These are phyloP conservation scores for Crocodylus rhombifer DNA, from an alignment of 2,797 vertebrate species.

Conservation along the genomic window DNA sequence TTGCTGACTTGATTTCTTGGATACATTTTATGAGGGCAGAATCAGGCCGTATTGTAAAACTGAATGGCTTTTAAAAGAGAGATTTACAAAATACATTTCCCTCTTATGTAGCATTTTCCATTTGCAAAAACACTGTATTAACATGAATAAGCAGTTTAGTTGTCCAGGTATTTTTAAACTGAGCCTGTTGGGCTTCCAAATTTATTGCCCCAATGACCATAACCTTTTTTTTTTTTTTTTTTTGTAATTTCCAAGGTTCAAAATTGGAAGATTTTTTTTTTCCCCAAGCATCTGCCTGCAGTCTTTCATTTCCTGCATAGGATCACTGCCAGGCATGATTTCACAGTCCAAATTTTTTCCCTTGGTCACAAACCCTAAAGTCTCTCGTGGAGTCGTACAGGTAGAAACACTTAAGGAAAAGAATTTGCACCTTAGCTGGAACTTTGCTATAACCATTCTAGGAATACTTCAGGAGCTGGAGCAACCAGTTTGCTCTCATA, in stretches of 20 bases:
- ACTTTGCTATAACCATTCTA: background rate
- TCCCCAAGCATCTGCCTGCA: accelerated
- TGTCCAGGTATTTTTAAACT: background rate
- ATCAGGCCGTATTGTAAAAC: background rate
- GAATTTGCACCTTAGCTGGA: background rate
- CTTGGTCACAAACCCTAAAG: background rate
- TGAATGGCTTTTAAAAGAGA: background rate
- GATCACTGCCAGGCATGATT: background rate
- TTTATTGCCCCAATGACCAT: background rate
- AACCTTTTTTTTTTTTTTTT: background rate
- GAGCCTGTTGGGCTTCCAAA: background rate
- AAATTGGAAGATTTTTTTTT: background rate
- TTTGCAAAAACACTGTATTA: background rate
- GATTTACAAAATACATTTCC: background rate
- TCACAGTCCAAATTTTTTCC: background rate
- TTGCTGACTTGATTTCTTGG: background rate
- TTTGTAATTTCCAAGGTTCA: background rate
- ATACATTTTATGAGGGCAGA: background rate
- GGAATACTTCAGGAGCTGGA: accelerated
- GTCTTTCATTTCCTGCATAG: background rate
- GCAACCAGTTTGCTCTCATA: background rate
- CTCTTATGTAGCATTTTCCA: background rate
- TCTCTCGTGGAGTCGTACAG: background rate
- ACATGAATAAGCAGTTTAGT: background rate
- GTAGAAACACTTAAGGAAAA: background rate